Evolutionary conservation across 2,797 vertebrate species (phyloP), one percentile per base, ranked within the genome.

Genomic region (Poeciliopsis presidionis): DNA sequence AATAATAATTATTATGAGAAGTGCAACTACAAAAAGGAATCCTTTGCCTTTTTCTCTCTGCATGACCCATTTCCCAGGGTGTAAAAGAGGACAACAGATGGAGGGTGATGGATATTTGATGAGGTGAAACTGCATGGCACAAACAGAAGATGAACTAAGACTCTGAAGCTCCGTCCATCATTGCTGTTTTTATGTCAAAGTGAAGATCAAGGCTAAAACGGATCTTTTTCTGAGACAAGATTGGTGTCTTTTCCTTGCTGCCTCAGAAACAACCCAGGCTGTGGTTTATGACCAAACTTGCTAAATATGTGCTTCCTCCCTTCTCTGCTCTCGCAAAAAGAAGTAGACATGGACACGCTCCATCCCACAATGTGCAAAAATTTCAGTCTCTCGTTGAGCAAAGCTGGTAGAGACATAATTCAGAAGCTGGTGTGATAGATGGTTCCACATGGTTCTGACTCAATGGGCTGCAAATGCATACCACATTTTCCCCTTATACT

Each of bases 61-160:
- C 46, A 2, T 91, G 90, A 90, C 93, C 91, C 80, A 90, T 49
- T 93, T 93, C 87, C 84, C 79, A 88, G 79, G 75, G 75, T 84
- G n/a, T 1, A 47, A 71, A 65, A 70, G 6, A n/a, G 67, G 81
- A 78, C 79, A 80, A 82, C 90, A 91, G 88, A 86, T 69, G 81
- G 90, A 82, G 65, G 59, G 53, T 80, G 84, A 88, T 90, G 80
- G 87, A 92, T 89, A 91, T 91, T 92, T 94, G 72, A 93, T 86
- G 87, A 91, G 76, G 73, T 61, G 33, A 82, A 78, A 80, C 67
- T 73, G 77, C 7, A 18, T 75, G 51, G 30, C 2, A 74, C 46
- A 67, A 77, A 72, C 20, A 69, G 51, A 63, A 30, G 79, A 80
- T 46, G 49, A 86, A 57, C 43, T 45, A 57, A 8, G 0, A 63